These are phyloP conservation scores for Mergus octosetaceus DNA, from an alignment of 2,797 vertebrate species.

Conservation along the genomic window DNA sequence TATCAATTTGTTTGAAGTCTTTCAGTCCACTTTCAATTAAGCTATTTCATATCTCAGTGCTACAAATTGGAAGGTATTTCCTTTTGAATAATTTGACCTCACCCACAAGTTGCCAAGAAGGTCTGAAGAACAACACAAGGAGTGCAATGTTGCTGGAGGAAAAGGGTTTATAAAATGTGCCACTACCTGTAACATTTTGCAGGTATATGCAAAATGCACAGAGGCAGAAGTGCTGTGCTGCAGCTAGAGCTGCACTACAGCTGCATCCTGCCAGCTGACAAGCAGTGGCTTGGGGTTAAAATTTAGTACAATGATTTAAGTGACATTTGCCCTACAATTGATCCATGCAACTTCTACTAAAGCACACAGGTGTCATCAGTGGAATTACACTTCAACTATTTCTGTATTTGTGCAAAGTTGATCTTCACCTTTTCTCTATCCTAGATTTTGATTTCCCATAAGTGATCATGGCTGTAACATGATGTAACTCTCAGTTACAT, in stretches of 20 bases:
- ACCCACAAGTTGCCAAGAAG: not conserved
- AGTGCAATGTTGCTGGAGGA: not conserved
- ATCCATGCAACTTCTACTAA: not conserved
- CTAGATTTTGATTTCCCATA: slow-evolving; percentile 68
- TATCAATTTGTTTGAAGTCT: not conserved
- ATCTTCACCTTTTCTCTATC: slow-evolving; percentile 62
- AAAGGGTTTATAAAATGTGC: not conserved
- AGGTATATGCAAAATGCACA: not conserved
- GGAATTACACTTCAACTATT: slow-evolving; percentile 32
- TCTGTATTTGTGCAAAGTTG: slow-evolving; percentile 28
- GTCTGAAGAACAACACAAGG: not conserved
- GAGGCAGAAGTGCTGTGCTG: not conserved
- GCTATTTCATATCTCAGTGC: not conserved
- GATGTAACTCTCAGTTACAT: no score
- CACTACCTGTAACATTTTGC: not conserved
- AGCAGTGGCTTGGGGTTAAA: accelerated
- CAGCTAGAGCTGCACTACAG: not conserved
- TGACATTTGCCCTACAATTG: not conserved
- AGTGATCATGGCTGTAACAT: slow-evolving; percentile 29
- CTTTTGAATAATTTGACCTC: not conserved
- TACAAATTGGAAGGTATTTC: not conserved
- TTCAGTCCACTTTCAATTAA: not conserved
- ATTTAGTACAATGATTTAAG: not conserved
- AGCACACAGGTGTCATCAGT: not conserved
- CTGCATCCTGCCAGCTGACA: not conserved